phyloP scores from a whole-genome alignment of 2,888 invertebrate species.

The Punctoribates punctum region DNA sequence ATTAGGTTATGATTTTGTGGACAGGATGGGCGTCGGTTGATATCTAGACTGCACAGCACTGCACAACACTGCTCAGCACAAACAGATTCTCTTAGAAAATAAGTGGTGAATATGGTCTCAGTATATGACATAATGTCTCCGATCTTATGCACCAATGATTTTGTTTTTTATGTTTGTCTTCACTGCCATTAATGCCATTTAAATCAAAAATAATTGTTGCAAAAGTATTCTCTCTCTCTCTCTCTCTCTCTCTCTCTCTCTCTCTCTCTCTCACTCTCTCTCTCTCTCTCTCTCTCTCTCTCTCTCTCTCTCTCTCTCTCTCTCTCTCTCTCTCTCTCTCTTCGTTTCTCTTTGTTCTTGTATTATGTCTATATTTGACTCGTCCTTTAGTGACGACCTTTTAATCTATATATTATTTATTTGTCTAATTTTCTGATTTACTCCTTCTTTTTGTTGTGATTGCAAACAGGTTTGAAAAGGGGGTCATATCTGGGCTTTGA shows the following conservation, averaged over 20 bases:
- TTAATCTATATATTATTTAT: constrained; percentile 14
- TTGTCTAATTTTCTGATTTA: background rate
- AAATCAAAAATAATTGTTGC: too few relatives aligned
- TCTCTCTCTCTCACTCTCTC: too few relatives aligned
- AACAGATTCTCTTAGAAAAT: background rate
- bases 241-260: too few relatives aligned
- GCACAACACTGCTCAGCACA: too few relatives aligned
- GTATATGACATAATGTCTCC: constrained; percentile 2
- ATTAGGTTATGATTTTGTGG: background rate
- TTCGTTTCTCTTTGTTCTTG: background rate
- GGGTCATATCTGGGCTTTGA: background rate
- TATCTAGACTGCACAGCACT: too few relatives aligned
- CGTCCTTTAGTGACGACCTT: constrained; percentile 8
- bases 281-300: too few relatives aligned
- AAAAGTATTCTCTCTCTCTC: background rate
- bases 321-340: too few relatives aligned
- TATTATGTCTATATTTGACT: background rate
- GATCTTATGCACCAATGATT: background rate
- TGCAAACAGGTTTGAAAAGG: background rate
- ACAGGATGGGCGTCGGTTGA: background rate
- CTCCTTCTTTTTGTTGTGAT: constrained; percentile 2
- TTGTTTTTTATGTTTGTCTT: too few relatives aligned
- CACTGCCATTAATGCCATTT: background rate
- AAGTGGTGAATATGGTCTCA: background rate
- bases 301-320: too few relatives aligned